Evolutionary conservation across 2,797 vertebrate genomes (phyloP).

Genomic region (Emys orbicularis): DNA sequence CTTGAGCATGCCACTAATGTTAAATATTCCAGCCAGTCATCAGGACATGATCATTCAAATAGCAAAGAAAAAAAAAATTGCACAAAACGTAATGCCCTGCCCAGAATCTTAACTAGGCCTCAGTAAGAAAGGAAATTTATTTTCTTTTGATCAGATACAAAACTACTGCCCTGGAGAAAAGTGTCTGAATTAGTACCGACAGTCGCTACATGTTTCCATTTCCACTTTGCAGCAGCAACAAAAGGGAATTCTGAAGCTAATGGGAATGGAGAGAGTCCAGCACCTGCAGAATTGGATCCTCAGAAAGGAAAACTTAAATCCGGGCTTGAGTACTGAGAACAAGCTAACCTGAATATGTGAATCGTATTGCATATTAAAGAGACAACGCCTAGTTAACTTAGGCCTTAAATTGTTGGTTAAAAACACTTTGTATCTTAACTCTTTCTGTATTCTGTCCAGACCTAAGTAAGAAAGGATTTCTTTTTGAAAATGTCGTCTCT

Average conservation of each 20-base stretch:
- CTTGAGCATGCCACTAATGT: not conserved
- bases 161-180: not conserved
- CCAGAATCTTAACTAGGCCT: not conserved
- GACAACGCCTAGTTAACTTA: not conserved
- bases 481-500: not conserved
- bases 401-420: not conserved
- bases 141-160: not conserved
- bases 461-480: not conserved
- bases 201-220: not conserved
- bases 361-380: not conserved
- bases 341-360: not conserved
- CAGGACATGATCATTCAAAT: rapidly evolving
- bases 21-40: not conserved
- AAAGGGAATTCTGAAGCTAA: not conserved
- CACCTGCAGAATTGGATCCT: not conserved
- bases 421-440: not conserved
- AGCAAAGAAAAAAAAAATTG: not conserved
- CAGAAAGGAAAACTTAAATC: not conserved
- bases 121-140: not conserved
- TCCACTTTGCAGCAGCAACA: constrained; percentile 5
- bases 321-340: not conserved
- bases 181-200: not conserved
- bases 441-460: not conserved
- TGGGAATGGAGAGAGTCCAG: not conserved
- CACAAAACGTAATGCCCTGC: not conserved